Percentiles rank a stretch among this genome's conserved stretches.
Conservation (phyloP, 2,113 vertebrate genomes). For the Bos taurus region ARS-UCD2.0 NC_037328.1:69532501-69533000, state of each 20-base stretch:
- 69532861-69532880: not conserved
- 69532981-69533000: not conserved
- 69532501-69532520: not conserved
- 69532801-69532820: not conserved
- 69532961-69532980: not conserved
- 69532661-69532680: not conserved
- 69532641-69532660: not conserved
- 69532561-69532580: not conserved
- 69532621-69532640: not conserved
- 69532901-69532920: not conserved
- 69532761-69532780: not conserved
- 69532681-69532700: not conserved
- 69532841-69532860: not conserved
- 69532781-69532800: not conserved
- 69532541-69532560: not conserved
- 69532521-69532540: not conserved
- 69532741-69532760: not conserved
- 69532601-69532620: not conserved
- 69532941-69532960: not conserved
- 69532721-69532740: not conserved
- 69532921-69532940: not conserved
- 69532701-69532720: not conserved
- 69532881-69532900: not conserved
- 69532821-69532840: not conserved
- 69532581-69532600: not conserved